These are phyloP conservation scores for Apantesis nais DNA, from an alignment of 2,888 invertebrate species.

Conservation along the genomic window DNA sequence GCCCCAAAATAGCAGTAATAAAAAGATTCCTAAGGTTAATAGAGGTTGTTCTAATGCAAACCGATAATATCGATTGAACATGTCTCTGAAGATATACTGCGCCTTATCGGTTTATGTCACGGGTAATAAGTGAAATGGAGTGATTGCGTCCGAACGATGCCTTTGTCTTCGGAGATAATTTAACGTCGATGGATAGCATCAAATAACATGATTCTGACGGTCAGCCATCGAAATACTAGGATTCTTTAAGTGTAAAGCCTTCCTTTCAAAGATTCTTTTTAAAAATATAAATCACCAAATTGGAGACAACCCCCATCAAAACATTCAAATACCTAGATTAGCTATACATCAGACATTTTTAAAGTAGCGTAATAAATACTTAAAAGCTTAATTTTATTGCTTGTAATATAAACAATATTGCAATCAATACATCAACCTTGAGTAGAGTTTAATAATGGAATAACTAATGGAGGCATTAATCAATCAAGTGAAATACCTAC, in stretches of 20 bases:
- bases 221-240: background rate
- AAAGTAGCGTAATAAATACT: background rate
- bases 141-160: slow-evolving; percentile 29
- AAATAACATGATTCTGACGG: slow-evolving; percentile 1
- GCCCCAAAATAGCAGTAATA: too few species aligned
- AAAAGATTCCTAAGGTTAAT: too few species aligned
- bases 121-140: slow-evolving; percentile 39
- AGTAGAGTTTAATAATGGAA: slow-evolving; percentile 27
- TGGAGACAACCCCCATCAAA: background rate
- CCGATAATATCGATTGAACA: slow-evolving; percentile 40
- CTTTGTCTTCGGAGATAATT: slow-evolving; percentile 24
- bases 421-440: slow-evolving; percentile 1
- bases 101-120: slow-evolving; percentile 41
- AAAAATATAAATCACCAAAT: background rate
- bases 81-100: slow-evolving; percentile 36
- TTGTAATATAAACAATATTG: background rate
- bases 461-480: slow-evolving; percentile 37
- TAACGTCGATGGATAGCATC: background rate
- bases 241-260: background rate
- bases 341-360: too few species aligned
- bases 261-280: background rate
- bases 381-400: background rate
- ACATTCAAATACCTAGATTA: background rate
- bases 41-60: too few species aligned
- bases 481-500: slow-evolving; percentile 43